A percentile compares a stretch with the other conserved stretches of the same genome.
phyloP scores from a whole-genome alignment of 2,888 invertebrate species.

The Pyralis farinalis region DNA sequence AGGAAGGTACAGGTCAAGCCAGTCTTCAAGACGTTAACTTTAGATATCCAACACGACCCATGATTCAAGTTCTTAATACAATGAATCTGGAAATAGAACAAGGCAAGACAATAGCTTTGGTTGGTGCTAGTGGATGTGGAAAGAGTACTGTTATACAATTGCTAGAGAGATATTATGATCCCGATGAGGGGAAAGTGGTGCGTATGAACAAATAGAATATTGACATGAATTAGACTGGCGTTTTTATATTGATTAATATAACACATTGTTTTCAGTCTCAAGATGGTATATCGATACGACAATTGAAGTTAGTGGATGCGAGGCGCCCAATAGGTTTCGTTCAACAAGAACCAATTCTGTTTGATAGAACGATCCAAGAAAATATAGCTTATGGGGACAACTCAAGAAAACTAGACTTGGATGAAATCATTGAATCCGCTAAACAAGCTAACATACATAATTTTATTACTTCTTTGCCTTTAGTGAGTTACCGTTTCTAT shows the following conservation, averaged over 20 bases:
- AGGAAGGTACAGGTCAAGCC: constrained; percentile 85
- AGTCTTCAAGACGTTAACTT: constrained; percentile 85
- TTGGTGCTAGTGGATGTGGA: too few relatives aligned
- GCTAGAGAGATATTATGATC: constrained; percentile 92
- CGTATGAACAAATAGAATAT: too few relatives aligned
- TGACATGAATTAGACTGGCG: too few relatives aligned
- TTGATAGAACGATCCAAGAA: constrained; percentile 92
- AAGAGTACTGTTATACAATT: constrained; percentile 93
- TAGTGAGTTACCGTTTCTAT: too few relatives aligned
- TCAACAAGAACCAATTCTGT: constrained; percentile 95
- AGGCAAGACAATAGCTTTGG: constrained; percentile 88
- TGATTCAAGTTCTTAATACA: constrained; percentile 85
- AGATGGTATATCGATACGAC: constrained; percentile 70
- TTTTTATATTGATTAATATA: too few relatives aligned
- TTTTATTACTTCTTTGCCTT: constrained; percentile 88
- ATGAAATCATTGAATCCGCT: constrained; percentile 89
- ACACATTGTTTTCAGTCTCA: constrained; percentile 68
- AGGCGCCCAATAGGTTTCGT: constrained; percentile 92
- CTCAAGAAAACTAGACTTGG: constrained; percentile 80
- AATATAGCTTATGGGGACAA: constrained; percentile 97
- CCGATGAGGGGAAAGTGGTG: constrained; percentile 83
- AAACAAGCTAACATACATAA: constrained; percentile 93
- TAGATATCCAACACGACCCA: constrained; percentile 88
- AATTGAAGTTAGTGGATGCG: constrained; percentile 80
- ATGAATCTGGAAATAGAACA: constrained; percentile 82